A percentile compares a stretch with the other conserved stretches of the same genome.
These are phyloP conservation scores for Piaya cayana DNA, from an alignment of 2,113 vertebrate genomes.

Conservation along the genomic window DNA sequence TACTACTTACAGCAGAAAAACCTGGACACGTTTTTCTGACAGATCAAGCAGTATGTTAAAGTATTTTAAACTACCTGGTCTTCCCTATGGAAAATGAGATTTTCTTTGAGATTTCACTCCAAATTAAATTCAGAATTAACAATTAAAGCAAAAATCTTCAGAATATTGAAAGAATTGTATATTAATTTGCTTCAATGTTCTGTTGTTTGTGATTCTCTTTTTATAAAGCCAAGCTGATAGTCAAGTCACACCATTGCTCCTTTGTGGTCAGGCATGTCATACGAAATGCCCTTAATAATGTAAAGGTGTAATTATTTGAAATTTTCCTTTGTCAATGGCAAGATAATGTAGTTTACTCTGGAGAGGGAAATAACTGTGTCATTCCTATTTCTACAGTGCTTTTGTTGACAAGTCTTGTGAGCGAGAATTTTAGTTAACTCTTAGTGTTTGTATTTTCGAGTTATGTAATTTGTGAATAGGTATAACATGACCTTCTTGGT, in stretches of 20 bases:
- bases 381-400: not conserved
- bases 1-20: not conserved
- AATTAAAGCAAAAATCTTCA: not conserved
- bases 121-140: not conserved
- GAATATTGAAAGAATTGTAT: not conserved
- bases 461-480: not conserved
- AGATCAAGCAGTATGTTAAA: not conserved
- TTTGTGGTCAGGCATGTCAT: not conserved
- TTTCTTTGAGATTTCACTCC: not conserved
- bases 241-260: not conserved
- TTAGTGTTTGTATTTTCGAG: not conserved
- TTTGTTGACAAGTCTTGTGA: not conserved
- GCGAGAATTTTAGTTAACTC: not conserved
- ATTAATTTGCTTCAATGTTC: not conserved
- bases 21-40: rapidly evolving
- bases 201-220: not conserved
- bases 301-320: not conserved
- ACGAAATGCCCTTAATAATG: not conserved
- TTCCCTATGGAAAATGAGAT: not conserved
- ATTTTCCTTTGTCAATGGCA: not conserved
- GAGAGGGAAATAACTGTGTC: not conserved
- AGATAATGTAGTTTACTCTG: not conserved
- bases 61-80: not conserved
- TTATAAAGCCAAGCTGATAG: not conserved
- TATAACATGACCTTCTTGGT: not conserved